phyloP scores from a whole-genome alignment of 2,113 vertebrate genomes.

The Thunnus maccoyii region DNA sequence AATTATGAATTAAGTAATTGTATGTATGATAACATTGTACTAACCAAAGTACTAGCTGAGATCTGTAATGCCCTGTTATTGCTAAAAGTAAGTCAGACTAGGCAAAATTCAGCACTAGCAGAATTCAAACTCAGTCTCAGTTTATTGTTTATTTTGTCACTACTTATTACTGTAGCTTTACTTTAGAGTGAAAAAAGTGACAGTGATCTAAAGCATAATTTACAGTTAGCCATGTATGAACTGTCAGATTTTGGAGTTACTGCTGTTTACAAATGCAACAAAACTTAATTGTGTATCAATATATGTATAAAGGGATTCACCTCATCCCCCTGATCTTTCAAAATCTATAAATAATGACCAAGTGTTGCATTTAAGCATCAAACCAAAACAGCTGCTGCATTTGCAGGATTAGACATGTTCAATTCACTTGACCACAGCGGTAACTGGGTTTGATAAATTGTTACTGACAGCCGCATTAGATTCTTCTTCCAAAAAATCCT shows the following conservation, averaged over 20 bases:
- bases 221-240: not conserved
- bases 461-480: constrained; percentile 32
- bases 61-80: too few relatives aligned
- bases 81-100: too few relatives aligned
- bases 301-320: not conserved
- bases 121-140: not conserved
- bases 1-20: too few relatives aligned
- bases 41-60: too few relatives aligned
- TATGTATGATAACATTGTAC: too few relatives aligned
- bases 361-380: constrained; percentile 3
- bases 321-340: constrained; percentile 1
- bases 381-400: not conserved
- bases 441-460: constrained; percentile 48
- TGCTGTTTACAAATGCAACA: not conserved
- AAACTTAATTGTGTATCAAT: not conserved
- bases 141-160: not conserved
- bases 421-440: not conserved
- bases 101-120: not conserved
- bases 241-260: not conserved
- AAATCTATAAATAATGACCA: constrained; percentile 1
- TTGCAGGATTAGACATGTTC: constrained; percentile 18
- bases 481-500: constrained; percentile 30
- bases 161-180: not conserved
- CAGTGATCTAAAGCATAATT: not conserved
- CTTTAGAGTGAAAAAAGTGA: not conserved